phyloP scores from a whole-genome alignment of 2,888 invertebrate genomes.

The Euclidia mi region DNA sequence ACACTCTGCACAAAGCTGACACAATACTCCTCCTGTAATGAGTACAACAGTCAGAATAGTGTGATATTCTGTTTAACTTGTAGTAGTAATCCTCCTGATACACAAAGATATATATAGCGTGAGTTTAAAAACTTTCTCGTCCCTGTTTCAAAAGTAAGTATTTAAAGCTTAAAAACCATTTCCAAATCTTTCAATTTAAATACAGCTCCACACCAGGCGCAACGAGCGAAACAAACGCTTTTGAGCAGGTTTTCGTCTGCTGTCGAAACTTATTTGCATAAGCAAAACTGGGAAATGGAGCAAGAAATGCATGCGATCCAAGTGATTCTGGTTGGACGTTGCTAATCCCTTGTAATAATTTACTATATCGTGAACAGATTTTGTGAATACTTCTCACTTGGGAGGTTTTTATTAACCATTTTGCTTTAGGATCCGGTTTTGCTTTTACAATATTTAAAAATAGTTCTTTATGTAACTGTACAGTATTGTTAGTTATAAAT shows the following conservation, averaged over 20 bases:
- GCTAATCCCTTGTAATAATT: background rate
- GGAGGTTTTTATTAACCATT: background rate
- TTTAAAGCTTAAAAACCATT: too few relatives aligned
- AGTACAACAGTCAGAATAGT: too few relatives aligned
- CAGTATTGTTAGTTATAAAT: too few relatives aligned
- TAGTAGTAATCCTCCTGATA: too few relatives aligned
- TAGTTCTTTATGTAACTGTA: too few relatives aligned
- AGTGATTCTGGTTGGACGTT: conserved; percentile 31
- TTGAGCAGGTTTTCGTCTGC: conserved; percentile 74
- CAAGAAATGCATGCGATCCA: conserved; percentile 73
- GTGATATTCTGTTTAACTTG: too few relatives aligned
- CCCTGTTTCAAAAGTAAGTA: too few relatives aligned
- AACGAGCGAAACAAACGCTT: conserved; percentile 77
- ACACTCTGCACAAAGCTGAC: too few relatives aligned
- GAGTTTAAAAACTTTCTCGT: too few relatives aligned
- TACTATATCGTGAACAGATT: background rate
- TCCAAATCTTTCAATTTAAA: background rate
- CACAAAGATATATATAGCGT: too few relatives aligned
- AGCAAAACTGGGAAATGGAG: conserved; percentile 83
- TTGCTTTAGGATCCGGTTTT: background rate
- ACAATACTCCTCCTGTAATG: too few relatives aligned
- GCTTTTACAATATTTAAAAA: background rate
- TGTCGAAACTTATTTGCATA: conserved; percentile 86
- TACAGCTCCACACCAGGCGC: conserved; percentile 49
- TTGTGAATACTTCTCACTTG: background rate